phyloP scores from a whole-genome alignment of 2,797 vertebrate species.

The Garrulus glandarius region DNA sequence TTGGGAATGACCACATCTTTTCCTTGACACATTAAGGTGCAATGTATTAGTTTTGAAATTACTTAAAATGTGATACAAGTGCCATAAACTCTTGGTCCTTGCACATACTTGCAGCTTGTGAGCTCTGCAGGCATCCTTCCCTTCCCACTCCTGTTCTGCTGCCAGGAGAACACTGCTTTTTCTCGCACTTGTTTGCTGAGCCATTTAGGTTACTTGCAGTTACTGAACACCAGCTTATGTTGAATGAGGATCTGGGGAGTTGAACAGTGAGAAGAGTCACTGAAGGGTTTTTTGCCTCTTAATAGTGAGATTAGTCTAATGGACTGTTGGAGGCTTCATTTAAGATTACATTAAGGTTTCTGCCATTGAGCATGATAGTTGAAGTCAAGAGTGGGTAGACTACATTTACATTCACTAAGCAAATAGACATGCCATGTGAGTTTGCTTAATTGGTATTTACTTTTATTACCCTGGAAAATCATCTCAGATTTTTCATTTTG shows the following conservation, averaged over 20 bases:
- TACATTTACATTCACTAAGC: not conserved
- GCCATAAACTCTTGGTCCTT: not conserved
- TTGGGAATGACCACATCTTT: not conserved
- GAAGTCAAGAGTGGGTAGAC: not conserved
- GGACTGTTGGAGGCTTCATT: not conserved
- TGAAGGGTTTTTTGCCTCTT: not conserved
- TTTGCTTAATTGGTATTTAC: not conserved
- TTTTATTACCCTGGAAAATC: not conserved
- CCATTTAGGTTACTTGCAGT: not conserved
- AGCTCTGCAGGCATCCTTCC: not conserved
- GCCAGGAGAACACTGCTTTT: not conserved
- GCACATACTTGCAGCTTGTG: not conserved
- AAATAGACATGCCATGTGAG: not conserved
- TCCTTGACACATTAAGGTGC: not conserved
- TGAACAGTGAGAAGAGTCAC: not conserved
- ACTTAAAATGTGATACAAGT: not conserved
- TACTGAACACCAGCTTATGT: not conserved
- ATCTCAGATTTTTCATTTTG: not conserved
- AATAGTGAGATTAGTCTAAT: not conserved
- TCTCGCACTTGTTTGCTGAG: not conserved
- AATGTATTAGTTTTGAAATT: not conserved
- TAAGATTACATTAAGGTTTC: not conserved
- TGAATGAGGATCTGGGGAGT: not conserved
- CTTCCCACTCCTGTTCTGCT: not conserved
- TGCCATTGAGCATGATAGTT: not conserved